Conservation (phyloP, 2,888 invertebrate species). For the Allolobophora icterica region DNA sequence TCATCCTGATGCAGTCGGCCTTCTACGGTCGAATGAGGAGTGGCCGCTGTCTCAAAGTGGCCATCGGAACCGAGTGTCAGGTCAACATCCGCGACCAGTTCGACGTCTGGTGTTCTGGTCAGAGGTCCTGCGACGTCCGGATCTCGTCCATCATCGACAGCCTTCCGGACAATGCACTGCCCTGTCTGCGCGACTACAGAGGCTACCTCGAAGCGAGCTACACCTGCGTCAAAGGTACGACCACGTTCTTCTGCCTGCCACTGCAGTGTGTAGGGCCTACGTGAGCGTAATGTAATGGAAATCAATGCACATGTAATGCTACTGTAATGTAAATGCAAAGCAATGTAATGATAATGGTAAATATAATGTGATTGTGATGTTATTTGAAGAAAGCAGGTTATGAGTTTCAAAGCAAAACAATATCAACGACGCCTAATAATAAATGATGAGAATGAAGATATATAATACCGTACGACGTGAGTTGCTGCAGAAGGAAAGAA, state of each 20-base stretch:
- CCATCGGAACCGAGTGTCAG: constrained; percentile 36
- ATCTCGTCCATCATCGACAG: constrained; percentile 30
- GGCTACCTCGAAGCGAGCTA: constrained; percentile 37
- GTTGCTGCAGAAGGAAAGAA: too few relatives aligned
- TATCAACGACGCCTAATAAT: too few relatives aligned
- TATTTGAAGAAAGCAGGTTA: too few relatives aligned
- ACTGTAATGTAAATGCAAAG: too few relatives aligned
- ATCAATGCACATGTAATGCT: too few relatives aligned
- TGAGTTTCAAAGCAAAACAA: too few relatives aligned
- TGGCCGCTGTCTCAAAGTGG: constrained; percentile 28
- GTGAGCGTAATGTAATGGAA: too few relatives aligned
- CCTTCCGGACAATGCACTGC: not conserved
- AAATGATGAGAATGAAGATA: too few relatives aligned
- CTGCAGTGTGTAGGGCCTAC: too few relatives aligned
- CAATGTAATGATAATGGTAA: too few relatives aligned
- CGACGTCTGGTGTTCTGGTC: constrained; percentile 43
- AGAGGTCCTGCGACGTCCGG: constrained; percentile 38
- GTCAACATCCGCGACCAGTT: constrained; percentile 36
- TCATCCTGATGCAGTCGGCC: constrained; percentile 33
- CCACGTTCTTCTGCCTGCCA: not conserved
- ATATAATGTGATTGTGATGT: too few relatives aligned
- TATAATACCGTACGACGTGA: too few relatives aligned
- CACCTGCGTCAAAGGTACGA: constrained; percentile 34
- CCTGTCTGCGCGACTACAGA: not conserved
- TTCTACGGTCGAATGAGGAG: constrained; percentile 37